A percentile compares a stretch with the other conserved stretches of the same genome.
These are phyloP conservation scores for Pseudachorutes palmiensis DNA, from an alignment of 1,140 invertebrate genomes.

Conservation along the genomic window DNA sequence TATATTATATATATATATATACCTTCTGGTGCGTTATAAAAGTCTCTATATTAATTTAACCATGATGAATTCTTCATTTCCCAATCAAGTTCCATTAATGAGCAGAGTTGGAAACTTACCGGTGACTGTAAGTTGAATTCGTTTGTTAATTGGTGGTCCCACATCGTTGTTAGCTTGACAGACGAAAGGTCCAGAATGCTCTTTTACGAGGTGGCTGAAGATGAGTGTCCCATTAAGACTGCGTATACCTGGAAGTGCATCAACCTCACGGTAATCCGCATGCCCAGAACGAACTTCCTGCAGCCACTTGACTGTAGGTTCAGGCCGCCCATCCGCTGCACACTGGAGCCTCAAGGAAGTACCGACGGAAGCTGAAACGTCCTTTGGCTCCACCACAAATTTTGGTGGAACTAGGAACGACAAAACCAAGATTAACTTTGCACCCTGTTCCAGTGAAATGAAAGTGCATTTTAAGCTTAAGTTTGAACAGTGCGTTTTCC, in stretches of 20 bases:
- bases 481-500: no score
- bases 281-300: constrained; percentile 2
- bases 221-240: not conserved
- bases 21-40: no score
- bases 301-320: not conserved
- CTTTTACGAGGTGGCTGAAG: not conserved
- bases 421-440: no score
- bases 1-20: no score
- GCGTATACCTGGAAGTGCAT: not conserved
- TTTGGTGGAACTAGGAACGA: constrained; percentile 8
- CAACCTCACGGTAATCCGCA: not conserved
- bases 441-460: no score
- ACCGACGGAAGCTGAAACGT: not conserved
- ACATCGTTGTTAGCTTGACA: constrained; percentile 4
- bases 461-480: no score
- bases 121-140: not conserved
- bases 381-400: not conserved
- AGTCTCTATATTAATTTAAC: no score
- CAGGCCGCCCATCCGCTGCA: not conserved
- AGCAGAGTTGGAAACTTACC: no score
- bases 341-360: not conserved
- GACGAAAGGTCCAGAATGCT: not conserved
- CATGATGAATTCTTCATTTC: no score
- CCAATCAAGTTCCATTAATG: no score
- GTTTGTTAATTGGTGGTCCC: not conserved